Evolutionary conservation across 2,888 invertebrate genomes (phyloP).

Genomic region (Drosophila yooni): DNA sequence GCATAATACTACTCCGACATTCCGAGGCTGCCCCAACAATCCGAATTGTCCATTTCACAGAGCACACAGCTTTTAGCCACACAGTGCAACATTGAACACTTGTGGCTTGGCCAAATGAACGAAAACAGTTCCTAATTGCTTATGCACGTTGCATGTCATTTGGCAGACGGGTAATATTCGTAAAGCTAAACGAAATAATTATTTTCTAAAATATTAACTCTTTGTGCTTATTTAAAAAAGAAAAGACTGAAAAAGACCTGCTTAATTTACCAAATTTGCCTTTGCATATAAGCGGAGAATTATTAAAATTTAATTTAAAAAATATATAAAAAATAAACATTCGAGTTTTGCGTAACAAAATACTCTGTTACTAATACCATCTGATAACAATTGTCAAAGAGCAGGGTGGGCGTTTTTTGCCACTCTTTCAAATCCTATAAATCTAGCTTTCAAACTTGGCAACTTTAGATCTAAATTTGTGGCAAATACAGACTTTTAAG

Average conservation of each 20-base stretch:
- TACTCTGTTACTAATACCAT: too few species aligned
- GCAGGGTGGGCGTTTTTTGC: too few species aligned
- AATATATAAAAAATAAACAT: too few species aligned
- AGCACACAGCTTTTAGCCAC: constrained; percentile 4
- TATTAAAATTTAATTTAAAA: too few species aligned
- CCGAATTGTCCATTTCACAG: neutral
- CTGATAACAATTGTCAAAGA: too few species aligned
- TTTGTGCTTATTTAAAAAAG: neutral
- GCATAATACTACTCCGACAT: neutral
- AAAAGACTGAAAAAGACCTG: too few species aligned
- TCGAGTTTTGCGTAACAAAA: too few species aligned
- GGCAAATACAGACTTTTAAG: neutral
- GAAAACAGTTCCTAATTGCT: constrained; percentile 23
- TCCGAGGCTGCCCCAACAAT: neutral
- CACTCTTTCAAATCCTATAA: too few species aligned
- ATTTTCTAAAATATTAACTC: neutral
- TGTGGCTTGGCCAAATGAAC: constrained; percentile 18
- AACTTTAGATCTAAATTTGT: neutral
- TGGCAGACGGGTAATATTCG: neutral
- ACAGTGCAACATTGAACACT: constrained; percentile 15
- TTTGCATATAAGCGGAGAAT: too few species aligned
- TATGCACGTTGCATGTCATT: constrained; percentile 21
- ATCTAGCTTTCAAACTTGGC: too few species aligned
- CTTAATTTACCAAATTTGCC: too few species aligned
- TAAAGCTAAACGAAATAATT: neutral